Evolutionary conservation across 92 coral and sea anemone genomes (phyloP).

Genomic region (Parazoanthus darwini): DNA sequence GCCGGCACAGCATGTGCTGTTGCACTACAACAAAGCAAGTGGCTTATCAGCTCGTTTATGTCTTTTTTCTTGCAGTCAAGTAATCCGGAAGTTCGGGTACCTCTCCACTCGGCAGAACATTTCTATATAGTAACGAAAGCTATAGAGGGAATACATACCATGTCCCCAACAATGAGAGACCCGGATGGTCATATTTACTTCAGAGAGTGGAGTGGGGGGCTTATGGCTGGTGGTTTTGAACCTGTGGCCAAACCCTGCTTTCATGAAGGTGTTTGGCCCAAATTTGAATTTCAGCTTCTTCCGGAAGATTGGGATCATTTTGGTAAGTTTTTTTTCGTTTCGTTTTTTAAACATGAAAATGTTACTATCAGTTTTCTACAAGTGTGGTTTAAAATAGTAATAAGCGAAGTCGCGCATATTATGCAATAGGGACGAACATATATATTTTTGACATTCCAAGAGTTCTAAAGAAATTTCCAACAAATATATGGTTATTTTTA

Average conservation of each 20-base stretch:
- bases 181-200: conserved; percentile 77
- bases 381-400: too few relatives aligned
- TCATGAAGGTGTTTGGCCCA: conserved; percentile 76
- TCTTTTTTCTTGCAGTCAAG: conserved; percentile 55
- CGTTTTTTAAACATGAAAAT: not conserved
- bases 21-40: not conserved
- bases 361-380: too few relatives aligned
- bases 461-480: too few relatives aligned
- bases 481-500: too few relatives aligned
- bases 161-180: conserved; percentile 79
- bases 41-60: not conserved
- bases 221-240: conserved; percentile 89
- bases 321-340: conserved; percentile 48
- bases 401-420: too few relatives aligned
- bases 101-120: conserved; percentile 95
- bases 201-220: conserved; percentile 91
- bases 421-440: too few relatives aligned
- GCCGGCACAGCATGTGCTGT: too few relatives aligned
- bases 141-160: conserved; percentile 56
- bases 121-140: conserved; percentile 88
- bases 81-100: conserved; percentile 75
- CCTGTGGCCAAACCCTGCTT: conserved; percentile 78
- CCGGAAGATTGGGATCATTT: conserved; percentile 99
- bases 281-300: conserved; percentile 90
- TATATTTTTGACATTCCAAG: too few relatives aligned